Evolutionary conservation across 2,113 vertebrate species (phyloP).

Genomic region (Cercopithecus mona): DNA sequence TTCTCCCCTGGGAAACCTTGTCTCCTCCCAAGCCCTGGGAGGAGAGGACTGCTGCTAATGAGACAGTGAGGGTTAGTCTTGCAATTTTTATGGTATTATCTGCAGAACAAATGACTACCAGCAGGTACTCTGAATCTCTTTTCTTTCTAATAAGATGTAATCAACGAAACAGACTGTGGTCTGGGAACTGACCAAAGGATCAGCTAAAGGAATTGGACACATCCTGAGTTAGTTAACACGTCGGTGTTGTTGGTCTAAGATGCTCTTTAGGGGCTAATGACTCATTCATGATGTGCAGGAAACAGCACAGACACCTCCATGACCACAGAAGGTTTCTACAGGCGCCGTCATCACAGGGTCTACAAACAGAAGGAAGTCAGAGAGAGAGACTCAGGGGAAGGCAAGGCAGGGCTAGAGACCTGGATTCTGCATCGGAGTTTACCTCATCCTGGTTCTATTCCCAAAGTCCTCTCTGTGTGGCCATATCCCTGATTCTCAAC

Average conservation of each 20-base stretch:
- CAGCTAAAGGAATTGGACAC: background rate
- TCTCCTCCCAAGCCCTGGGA: background rate
- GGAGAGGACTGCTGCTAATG: background rate
- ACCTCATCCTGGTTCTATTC: background rate
- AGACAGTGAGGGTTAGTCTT: background rate
- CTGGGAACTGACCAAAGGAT: background rate
- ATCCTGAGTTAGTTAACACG: background rate
- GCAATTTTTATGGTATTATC: background rate
- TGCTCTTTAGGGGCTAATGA: background rate
- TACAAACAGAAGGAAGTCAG: background rate
- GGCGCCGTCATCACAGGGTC: accelerated
- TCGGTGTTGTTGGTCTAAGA: background rate
- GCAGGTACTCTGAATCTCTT: background rate
- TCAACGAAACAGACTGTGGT: background rate
- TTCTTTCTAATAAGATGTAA: background rate
- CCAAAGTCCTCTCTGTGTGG: background rate
- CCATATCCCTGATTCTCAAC: background rate
- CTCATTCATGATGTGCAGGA: background rate
- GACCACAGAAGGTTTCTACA: background rate
- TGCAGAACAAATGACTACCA: background rate
- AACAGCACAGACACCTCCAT: background rate
- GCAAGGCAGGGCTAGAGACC: background rate
- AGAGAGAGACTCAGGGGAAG: background rate
- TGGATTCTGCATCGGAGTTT: too few relatives aligned
- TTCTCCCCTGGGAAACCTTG: background rate